Conservation (phyloP, 2,888 invertebrate genomes). For the Eupelmus urozonus region DNA sequence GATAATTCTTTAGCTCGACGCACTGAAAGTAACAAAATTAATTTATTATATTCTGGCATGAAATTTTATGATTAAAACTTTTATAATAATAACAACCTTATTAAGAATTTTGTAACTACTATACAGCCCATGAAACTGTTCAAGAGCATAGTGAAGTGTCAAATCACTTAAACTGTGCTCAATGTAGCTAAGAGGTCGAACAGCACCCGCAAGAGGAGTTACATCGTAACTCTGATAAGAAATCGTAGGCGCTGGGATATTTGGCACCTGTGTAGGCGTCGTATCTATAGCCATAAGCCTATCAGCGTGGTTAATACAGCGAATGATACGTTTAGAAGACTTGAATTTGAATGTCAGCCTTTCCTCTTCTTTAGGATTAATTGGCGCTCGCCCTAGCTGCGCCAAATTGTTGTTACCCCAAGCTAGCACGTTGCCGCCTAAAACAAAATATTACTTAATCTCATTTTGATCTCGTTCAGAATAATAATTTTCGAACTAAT, state of each 20-base stretch:
- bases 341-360: slow-evolving; percentile 78
- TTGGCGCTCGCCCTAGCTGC: slow-evolving; percentile 80
- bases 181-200: slow-evolving; percentile 70
- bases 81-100: slow-evolving; percentile 69
- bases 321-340: slow-evolving; percentile 85
- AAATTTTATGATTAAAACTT: neutral
- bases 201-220: slow-evolving; percentile 69
- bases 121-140: slow-evolving; percentile 76
- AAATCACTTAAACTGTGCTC: slow-evolving; percentile 72
- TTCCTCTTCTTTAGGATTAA: slow-evolving; percentile 80
- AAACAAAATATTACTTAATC: too few species aligned
- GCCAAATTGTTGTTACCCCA: slow-evolving; percentile 87
- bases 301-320: slow-evolving; percentile 75
- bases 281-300: slow-evolving; percentile 69
- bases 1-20: slow-evolving; percentile 76
- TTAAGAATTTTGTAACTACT: slow-evolving; percentile 72
- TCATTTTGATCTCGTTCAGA: neutral
- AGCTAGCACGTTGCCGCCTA: slow-evolving; percentile 83
- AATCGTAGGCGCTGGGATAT: slow-evolving; percentile 75
- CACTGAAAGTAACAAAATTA: slow-evolving; percentile 69
- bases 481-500: neutral
- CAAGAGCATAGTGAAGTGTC: slow-evolving; percentile 76
- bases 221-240: slow-evolving; percentile 75
- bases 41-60: slow-evolving; percentile 18
- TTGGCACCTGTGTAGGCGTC: slow-evolving; percentile 75